Evolutionary conservation across 2,113 vertebrate genomes (phyloP).

Genomic region (Oreochromis aureus): DNA sequence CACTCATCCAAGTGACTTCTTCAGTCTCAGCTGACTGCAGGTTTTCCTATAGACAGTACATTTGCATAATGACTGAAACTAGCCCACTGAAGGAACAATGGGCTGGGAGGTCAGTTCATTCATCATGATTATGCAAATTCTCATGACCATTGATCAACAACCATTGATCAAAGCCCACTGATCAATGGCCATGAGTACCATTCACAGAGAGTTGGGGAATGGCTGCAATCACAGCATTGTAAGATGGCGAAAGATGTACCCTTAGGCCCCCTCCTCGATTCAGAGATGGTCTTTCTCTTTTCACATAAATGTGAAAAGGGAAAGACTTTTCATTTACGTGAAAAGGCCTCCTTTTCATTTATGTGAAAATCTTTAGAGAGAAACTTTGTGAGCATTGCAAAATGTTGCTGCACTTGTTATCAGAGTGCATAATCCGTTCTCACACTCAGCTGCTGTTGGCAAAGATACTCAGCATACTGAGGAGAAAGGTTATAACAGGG

Average conservation of each 20-base stretch:
- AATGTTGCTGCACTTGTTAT: not conserved
- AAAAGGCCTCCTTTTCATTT: not conserved
- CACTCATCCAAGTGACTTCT: fast-evolving
- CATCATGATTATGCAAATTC: not conserved
- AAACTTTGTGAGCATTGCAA: not conserved
- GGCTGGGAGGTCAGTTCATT: not conserved
- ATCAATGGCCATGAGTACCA: not conserved
- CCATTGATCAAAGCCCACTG: not conserved
- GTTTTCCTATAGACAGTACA: not conserved
- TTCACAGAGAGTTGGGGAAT: not conserved
- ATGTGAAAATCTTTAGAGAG: not conserved
- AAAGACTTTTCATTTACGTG: not conserved
- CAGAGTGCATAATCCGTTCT: not conserved
- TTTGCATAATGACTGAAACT: not conserved
- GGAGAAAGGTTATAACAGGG: not conserved
- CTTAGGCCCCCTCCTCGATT: not conserved
- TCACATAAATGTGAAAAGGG: not conserved
- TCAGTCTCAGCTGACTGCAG: not conserved
- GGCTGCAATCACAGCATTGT: not conserved
- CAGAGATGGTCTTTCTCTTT: not conserved
- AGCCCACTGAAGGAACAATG: fast-evolving
- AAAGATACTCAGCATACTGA: not conserved
- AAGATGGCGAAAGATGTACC: not conserved
- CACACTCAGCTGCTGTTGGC: not conserved
- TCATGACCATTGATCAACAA: not conserved